Evolutionary conservation across 2,113 vertebrate species (phyloP).

Genomic region (Hyperopisus bebe): DNA sequence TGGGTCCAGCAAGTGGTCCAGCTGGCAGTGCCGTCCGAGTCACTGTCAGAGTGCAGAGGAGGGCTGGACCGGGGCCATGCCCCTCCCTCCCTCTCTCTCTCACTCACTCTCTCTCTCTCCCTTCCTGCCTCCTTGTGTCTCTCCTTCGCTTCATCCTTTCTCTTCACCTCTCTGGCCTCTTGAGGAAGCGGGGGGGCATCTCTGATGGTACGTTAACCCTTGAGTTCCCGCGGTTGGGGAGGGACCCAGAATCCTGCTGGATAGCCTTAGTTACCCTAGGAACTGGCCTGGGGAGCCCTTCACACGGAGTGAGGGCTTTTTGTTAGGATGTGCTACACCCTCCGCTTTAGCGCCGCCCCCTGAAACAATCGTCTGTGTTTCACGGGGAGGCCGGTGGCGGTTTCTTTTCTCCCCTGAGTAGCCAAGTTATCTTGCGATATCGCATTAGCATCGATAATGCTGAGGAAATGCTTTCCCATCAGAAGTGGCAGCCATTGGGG

Average conservation of each 20-base stretch:
- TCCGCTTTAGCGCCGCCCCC: background rate
- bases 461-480: background rate
- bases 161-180: background rate
- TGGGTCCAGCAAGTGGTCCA: background rate
- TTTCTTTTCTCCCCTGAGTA: background rate
- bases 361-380: background rate
- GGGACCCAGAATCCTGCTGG: background rate
- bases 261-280: background rate
- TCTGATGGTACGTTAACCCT: conserved; percentile 13
- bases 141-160: background rate
- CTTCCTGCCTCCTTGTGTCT: background rate
- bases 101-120: background rate
- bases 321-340: background rate
- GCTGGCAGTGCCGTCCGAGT: background rate
- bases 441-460: background rate
- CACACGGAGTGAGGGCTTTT: background rate
- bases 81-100: background rate
- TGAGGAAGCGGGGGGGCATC: background rate
- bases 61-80: background rate
- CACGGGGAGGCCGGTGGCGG: background rate
- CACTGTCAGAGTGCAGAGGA: conserved; percentile 11
- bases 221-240: background rate
- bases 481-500: background rate
- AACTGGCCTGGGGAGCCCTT: background rate
- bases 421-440: background rate